These are phyloP conservation scores for Parelbella ahira DNA, from an alignment of 2,888 invertebrate genomes.

Conservation along the genomic window DNA sequence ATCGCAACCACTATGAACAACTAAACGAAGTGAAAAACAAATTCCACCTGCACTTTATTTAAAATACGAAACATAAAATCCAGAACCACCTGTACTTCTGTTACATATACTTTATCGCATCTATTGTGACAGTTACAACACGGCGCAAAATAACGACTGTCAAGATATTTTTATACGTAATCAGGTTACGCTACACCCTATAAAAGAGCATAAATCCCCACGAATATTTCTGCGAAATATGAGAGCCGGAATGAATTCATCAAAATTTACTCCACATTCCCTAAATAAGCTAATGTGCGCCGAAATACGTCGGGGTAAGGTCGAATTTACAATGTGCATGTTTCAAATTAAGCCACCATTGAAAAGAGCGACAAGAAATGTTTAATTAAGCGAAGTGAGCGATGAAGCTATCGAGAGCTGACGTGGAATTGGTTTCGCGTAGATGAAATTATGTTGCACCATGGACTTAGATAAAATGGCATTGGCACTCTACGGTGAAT, in stretches of 20 bases:
- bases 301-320: slow-evolving; percentile 19
- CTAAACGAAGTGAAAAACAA: neutral
- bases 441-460: slow-evolving; percentile 37
- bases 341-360: slow-evolving; percentile 29
- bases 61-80: slow-evolving; percentile 4
- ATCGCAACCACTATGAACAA: too few relatives aligned
- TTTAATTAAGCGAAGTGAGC: slow-evolving; percentile 63
- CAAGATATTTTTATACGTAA: slow-evolving; percentile 25
- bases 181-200: slow-evolving; percentile 25
- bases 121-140: slow-evolving; percentile 21
- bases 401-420: slow-evolving; percentile 48
- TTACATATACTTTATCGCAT: slow-evolving; percentile 10
- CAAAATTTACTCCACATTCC: slow-evolving; percentile 28
- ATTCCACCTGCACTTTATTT: neutral
- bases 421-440: slow-evolving; percentile 47
- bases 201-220: slow-evolving; percentile 25
- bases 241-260: slow-evolving; percentile 32
- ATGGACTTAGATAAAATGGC: slow-evolving; percentile 17
- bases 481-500: too few relatives aligned
- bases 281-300: slow-evolving; percentile 20
- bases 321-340: slow-evolving; percentile 15
- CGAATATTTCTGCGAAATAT: slow-evolving; percentile 23
- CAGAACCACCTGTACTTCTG: slow-evolving; percentile 4
- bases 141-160: slow-evolving; percentile 17
- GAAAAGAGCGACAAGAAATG: slow-evolving; percentile 46